phyloP scores from a whole-genome alignment of 2,113 vertebrate genomes.

The Gavia stellata region DNA sequence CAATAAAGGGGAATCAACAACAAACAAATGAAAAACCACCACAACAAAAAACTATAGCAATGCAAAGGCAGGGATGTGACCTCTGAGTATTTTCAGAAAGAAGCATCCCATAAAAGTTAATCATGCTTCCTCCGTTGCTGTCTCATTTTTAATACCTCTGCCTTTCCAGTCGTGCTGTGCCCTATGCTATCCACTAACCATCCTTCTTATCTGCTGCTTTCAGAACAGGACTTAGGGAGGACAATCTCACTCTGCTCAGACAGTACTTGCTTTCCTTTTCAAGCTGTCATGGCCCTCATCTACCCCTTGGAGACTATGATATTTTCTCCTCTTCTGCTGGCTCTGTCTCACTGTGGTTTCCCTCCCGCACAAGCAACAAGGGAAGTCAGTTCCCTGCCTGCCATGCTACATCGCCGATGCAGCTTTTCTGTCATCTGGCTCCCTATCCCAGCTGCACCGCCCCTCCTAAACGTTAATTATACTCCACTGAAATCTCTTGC shows the following conservation, averaged over 20 bases:
- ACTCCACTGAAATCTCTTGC: background rate
- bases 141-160: background rate
- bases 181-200: background rate
- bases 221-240: background rate
- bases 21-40: background rate
- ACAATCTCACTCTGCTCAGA: background rate
- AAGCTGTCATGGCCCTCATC: background rate
- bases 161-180: background rate
- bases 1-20: background rate
- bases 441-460: background rate
- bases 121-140: background rate
- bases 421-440: too few relatives aligned
- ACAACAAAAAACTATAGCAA: background rate
- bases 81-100: background rate
- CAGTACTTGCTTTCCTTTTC: background rate
- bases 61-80: background rate
- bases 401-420: accelerated
- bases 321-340: background rate
- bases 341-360: background rate
- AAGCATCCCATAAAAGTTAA: background rate
- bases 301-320: background rate
- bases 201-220: background rate
- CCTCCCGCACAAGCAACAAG: background rate
- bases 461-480: background rate
- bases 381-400: background rate